Evolutionary conservation across 1,140 invertebrate genomes (phyloP), one percentile per base, ranked within the genome.

Genomic region (Temnothorax longispinosus): DNA sequence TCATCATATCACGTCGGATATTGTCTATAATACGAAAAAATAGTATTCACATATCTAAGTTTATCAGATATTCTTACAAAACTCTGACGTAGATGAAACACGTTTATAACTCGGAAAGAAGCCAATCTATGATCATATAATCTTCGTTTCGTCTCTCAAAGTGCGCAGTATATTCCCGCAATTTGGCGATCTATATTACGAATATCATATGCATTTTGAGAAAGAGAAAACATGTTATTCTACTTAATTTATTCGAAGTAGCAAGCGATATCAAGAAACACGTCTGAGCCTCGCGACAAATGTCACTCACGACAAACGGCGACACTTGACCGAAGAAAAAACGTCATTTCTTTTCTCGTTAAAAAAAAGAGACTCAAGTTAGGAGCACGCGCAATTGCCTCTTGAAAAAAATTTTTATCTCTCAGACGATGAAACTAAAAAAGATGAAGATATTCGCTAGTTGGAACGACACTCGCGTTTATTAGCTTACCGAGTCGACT

Each of bases 281-380:
- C 41, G 41, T 69, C 32, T 11, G 8, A 18, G 10, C 2, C 38
- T 67, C 41, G 21, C 21, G 62, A 8, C 62, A 69, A 69, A 69
- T 69, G 65, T 50, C 65, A 69, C 41, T 27, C 65, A 13, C 13
- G 15, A 11, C 15, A 65, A 50, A 27, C 41, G 65, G n/a, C 38
- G 38, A 67, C 18, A n/a, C 41, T 32, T 50, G 0, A 15, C 5
- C 18, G 10, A 38, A 27, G 50, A 15, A 47, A 0, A 13, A 65
- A 67, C 18, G 3, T 38, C 11, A 2, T 8, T 74, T 32, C 27
- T 56, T 56, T 18, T 15, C 8, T 56, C 18, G 18, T 56, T 21
- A 74, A 74, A 74, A 74, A 74, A 74, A 32, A 71, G 15, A 71
- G 47, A 38, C 10, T 21, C n/a, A 56, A 56, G 56, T 56, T 56